Base-by-base conservation (phyloP, 2,113 vertebrate genomes). In the Protobothrops mucrosquamatus region DNA sequence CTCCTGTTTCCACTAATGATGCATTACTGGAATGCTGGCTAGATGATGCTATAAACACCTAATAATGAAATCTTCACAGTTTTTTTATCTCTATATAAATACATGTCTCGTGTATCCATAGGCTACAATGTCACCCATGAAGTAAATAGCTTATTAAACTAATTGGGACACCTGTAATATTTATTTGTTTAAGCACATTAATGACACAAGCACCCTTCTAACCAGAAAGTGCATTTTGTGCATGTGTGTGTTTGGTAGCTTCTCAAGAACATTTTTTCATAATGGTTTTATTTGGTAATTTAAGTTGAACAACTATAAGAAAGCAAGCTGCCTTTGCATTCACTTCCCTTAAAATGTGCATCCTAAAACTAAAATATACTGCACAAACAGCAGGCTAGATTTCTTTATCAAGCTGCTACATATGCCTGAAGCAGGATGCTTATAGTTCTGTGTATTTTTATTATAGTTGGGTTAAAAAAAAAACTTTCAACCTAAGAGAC, bases 391-490 rank as follows among this genome's bases (percentile, higher is more conserved):
- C 93, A 96, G 96, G 92, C 24, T 96, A 92, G 93, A 95, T 95
- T 91, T 93, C 92, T 87, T 86, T 89, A 89, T 89, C 89, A 94
- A 96, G 95, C 92, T 95, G 95, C 93, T 92, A 89, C 95, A 95
- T 95, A 91, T 94, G 93, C 94, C 95, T 95, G 92, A 95, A 97
- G 96, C 92, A 92, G 92, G 93, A 95, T 87, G 43, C 64, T 94
- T 95, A 91, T 92, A 95, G 94, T 95, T 95, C 93, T 95, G 94
- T 96, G 55, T 39, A 91, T 94, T 96, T 97, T 97, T 96, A 97
- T 96, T 96, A 96, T 94, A 94, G 87, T 48, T 46, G 43, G 59
- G 61, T 74, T 57, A 92, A 92, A 93, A 92, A 95, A 94, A 93
- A 46, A 91, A 91, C 92, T 10, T 94, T 61, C 56, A 0, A 91